Conservation (phyloP, 2,888 invertebrate genomes). For the Cheilosia impressa region DNA sequence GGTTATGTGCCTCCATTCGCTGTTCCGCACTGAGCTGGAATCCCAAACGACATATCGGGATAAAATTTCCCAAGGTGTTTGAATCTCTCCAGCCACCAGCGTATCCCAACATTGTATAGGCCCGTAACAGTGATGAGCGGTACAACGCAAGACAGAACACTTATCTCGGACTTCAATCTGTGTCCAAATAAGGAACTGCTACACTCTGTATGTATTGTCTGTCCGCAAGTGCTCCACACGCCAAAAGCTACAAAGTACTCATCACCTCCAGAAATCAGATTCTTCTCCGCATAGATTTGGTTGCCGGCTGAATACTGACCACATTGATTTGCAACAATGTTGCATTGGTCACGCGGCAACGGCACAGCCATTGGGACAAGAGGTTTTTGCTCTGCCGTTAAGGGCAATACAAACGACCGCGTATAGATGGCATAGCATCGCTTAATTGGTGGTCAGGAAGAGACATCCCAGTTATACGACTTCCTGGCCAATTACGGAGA, state of each 20-base stretch:
- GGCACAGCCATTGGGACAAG: constrained; percentile 5
- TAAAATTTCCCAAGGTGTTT: constrained; percentile 62
- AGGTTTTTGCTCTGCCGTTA: constrained; percentile 46
- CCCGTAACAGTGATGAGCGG: constrained; percentile 1
- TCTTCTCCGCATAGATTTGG: constrained; percentile 25
- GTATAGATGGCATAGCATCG: constrained; percentile 28
- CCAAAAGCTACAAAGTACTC: constrained; percentile 45
- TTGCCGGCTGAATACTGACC: constrained; percentile 29
- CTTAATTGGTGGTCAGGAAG: constrained; percentile 25
- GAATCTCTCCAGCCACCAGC: constrained; percentile 18
- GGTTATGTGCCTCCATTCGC: constrained; percentile 10
- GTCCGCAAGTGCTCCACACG: constrained; percentile 36
- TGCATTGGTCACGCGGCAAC: constrained; percentile 2
- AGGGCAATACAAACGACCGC: constrained; percentile 43
- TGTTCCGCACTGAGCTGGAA: constrained; percentile 21
- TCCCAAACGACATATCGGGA: constrained; percentile 1
- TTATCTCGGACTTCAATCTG: constrained; percentile 13
- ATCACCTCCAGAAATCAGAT: constrained; percentile 34
- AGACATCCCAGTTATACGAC: neutral
- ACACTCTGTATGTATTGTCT: constrained; percentile 21
- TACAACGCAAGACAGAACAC: neutral
- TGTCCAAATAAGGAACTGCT: constrained; percentile 53
- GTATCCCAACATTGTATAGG: neutral
- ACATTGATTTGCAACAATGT: constrained; percentile 57
- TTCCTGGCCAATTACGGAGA: constrained; percentile 16